Base-by-base conservation (phyloP, 2,888 invertebrate genomes). In the Axea sp. region DNA sequence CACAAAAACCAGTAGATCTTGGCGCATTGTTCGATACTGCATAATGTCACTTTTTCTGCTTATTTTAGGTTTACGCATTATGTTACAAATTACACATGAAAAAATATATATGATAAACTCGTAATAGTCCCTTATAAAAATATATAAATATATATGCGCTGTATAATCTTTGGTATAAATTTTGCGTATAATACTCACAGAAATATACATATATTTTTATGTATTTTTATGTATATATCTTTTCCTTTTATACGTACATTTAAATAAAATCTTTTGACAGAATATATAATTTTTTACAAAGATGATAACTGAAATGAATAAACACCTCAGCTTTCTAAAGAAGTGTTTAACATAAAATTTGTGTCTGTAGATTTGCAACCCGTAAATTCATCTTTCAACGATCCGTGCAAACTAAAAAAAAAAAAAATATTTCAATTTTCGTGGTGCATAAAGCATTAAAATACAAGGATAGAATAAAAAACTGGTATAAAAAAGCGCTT, bases 301-400 rank as follows among this genome's bases (percentile, higher is more conserved):
- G n/a, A n/a, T n/a, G n/a, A n/a, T n/a, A n/a, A n/a, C n/a, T n/a
- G n/a, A n/a, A n/a, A n/a, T n/a, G n/a, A n/a, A n/a, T n/a, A n/a
- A n/a, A n/a, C n/a, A n/a, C n/a, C n/a, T n/a, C n/a, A n/a, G n/a
- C n/a, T n/a, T n/a, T n/a, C n/a, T n/a, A n/a, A n/a, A 7, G 6
- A 53, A 26, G 37, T n/a, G 33, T 33, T 65, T 45, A 77, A 77
- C 77, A 77, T 67, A 81, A 82, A 85, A 85, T 82, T 81, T 84
- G 82, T 77, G 80, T 81, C 80, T 81, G 80, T 82, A 85, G 82
- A 86, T 86, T 85, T 82, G 81, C 83, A 86, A n/a, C 86, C 86
- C 84, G 86, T 85, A 86, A 87, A 87, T 86, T 81, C 82, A 80
- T 76, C 81, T 83, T 83, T 84, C 85, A 85, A 85, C 85, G 84